Evolutionary conservation across 2,113 vertebrate genomes (phyloP).

Genomic region (Alces alces): DNA sequence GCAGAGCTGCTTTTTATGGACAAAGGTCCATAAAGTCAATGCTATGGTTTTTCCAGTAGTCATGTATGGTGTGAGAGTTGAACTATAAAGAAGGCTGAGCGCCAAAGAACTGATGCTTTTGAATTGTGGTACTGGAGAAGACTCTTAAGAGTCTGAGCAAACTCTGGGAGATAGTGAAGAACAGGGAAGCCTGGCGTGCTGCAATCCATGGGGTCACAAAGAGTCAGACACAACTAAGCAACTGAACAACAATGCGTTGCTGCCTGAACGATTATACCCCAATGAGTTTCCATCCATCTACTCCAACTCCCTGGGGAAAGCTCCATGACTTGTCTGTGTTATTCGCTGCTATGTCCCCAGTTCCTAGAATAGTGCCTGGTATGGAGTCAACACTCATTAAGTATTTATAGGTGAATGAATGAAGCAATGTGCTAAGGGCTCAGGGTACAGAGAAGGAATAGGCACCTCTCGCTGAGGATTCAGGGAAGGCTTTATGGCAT

Average conservation of each 20-base stretch:
- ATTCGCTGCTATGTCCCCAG: not conserved
- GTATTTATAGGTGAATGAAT: slow-evolving; percentile 14
- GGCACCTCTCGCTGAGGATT: not conserved
- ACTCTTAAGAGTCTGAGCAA: not conserved
- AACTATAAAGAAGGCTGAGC: not conserved
- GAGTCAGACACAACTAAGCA: not conserved
- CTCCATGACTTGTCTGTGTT: not conserved
- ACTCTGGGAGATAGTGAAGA: not conserved
- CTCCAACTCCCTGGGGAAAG: not conserved
- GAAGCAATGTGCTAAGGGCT: not conserved
- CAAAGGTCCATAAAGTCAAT: not conserved
- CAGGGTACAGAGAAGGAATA: not conserved
- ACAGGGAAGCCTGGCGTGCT: not conserved
- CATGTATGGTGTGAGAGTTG: not conserved
- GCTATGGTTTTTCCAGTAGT: not conserved
- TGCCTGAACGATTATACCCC: not conserved
- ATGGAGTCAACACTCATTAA: not conserved
- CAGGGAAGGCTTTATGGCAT: not conserved
- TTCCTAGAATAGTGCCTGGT: slow-evolving; percentile 15
- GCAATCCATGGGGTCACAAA: not conserved
- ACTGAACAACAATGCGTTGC: not conserved
- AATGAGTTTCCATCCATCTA: not conserved
- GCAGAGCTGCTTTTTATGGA: no score
- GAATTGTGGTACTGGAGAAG: not conserved
- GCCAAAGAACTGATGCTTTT: not conserved